phyloP scores from a whole-genome alignment of 1,140 invertebrate genomes.

The Diachasma alloeum region DNA sequence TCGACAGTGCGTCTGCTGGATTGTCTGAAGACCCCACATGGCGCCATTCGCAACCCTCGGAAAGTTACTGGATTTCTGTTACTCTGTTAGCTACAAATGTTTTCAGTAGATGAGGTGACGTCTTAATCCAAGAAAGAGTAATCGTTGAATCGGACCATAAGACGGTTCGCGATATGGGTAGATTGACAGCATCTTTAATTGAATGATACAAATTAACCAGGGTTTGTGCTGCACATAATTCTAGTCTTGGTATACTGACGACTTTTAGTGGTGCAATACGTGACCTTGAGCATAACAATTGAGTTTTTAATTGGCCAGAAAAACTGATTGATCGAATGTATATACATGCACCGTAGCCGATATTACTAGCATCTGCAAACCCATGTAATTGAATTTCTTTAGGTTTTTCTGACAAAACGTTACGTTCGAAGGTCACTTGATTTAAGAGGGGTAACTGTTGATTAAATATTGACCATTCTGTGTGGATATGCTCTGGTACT shows the following conservation, averaged over 20 bases:
- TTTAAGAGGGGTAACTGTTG: constrained; percentile 23
- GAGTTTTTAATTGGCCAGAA: constrained; percentile 17
- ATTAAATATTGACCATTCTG: constrained; percentile 33
- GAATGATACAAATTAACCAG: too few relatives aligned
- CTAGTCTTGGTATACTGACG: constrained; percentile 49
- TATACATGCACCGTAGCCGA: constrained; percentile 43
- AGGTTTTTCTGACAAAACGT: constrained; percentile 4
- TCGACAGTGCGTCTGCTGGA: not conserved
- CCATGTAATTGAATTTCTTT: constrained; percentile 41
- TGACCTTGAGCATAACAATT: constrained; percentile 49
- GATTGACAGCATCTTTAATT: too few relatives aligned
- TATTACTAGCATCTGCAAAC: constrained; percentile 46
- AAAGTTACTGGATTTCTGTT: not conserved
- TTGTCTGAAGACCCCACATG: constrained; percentile 46
- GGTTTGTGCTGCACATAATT: constrained; percentile 29
- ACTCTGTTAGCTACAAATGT: too few relatives aligned
- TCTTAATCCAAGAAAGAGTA: not conserved
- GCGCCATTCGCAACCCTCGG: too few relatives aligned
- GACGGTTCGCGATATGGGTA: too few relatives aligned
- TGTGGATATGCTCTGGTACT: constrained; percentile 39
- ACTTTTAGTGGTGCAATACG: constrained; percentile 49
- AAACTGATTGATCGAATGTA: constrained; percentile 34
- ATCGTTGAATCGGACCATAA: not conserved
- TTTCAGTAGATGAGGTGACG: not conserved
- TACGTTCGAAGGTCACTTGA: constrained; percentile 33